Conservation (phyloP, 1,140 invertebrate species). For the Pseudomyrmex gracilis region DNA sequence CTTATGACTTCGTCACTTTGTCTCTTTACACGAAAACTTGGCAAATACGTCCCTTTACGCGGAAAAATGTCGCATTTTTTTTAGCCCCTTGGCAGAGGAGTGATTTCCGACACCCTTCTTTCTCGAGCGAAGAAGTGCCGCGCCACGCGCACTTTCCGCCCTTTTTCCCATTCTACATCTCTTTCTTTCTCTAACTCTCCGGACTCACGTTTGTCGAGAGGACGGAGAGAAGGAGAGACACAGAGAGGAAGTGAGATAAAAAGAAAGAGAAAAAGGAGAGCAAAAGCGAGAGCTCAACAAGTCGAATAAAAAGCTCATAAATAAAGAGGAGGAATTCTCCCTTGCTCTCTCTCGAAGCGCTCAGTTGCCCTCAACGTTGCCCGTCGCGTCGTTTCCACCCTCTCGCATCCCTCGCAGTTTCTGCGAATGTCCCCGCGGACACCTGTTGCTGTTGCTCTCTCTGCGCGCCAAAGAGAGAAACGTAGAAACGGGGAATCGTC, state of each 20-base stretch:
- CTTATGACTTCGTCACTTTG: slow-evolving; percentile 43
- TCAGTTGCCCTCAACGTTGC: slow-evolving; percentile 67
- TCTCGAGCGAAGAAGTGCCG: slow-evolving; percentile 44
- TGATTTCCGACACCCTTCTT: slow-evolving; percentile 56
- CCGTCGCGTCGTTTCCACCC: slow-evolving; percentile 57
- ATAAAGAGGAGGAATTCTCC: slow-evolving; percentile 82
- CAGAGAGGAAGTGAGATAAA: slow-evolving; percentile 52
- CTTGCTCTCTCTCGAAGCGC: slow-evolving; percentile 73
- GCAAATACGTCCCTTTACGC: slow-evolving; percentile 34
- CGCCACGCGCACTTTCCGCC: slow-evolving; percentile 35
- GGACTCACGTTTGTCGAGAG: slow-evolving; percentile 38
- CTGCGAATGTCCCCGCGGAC: slow-evolving; percentile 85
- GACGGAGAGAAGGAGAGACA: slow-evolving; percentile 22
- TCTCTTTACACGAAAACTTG: slow-evolving; percentile 49
- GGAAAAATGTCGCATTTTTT: slow-evolving; percentile 54
- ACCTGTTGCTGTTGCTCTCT: slow-evolving; percentile 82
- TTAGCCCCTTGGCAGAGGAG: slow-evolving; percentile 47
- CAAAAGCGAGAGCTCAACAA: slow-evolving; percentile 82
- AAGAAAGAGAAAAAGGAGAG: slow-evolving; percentile 51
- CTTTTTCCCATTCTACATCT: slow-evolving; percentile 52
- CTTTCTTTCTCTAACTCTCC: slow-evolving; percentile 16
- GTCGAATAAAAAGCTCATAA: slow-evolving; percentile 87
- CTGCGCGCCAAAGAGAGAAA: slow-evolving; percentile 72
- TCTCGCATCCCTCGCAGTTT: slow-evolving; percentile 82
- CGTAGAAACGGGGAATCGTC: slow-evolving; percentile 58